These are phyloP conservation scores for Bubalus kerabau DNA, from an alignment of 2,113 vertebrate species.

Conservation along the genomic window DNA sequence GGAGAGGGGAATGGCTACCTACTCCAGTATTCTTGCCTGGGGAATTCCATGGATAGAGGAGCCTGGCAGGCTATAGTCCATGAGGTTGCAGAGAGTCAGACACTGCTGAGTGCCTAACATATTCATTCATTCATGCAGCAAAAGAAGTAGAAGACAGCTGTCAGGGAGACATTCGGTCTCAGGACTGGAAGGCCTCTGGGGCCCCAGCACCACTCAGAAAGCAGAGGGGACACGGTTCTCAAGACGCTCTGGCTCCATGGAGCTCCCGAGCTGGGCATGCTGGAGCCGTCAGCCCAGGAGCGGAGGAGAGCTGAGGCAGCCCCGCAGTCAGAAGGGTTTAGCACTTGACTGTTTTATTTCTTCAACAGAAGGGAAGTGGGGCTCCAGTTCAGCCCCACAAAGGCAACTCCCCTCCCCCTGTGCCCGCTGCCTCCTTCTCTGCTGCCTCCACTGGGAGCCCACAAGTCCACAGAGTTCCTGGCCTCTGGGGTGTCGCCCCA, in stretches of 20 bases:
- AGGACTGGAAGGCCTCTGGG: neutral
- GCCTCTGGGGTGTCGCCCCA: neutral
- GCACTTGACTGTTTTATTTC: conserved; percentile 53
- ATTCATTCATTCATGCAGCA: neutral
- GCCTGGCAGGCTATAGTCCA: neutral
- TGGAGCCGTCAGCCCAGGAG: neutral
- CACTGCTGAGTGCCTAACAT: neutral
- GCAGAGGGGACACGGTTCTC: neutral
- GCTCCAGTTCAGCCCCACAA: neutral
- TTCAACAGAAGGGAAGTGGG: neutral
- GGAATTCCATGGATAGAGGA: neutral
- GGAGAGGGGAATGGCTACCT: neutral
- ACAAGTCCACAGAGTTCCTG: neutral
- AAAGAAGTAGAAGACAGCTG: neutral
- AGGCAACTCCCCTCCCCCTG: neutral
- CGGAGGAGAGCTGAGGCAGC: neutral
- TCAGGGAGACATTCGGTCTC: neutral
- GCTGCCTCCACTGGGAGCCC: neutral
- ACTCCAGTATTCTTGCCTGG: neutral
- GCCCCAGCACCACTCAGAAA: neutral
- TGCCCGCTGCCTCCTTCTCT: neutral
- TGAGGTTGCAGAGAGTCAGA: neutral
- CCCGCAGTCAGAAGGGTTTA: neutral
- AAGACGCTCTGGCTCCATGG: neutral
- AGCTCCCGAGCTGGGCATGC: neutral